These are phyloP conservation scores for Gadus macrocephalus DNA, from an alignment of 2,113 vertebrate genomes.

Conservation along the genomic window DNA sequence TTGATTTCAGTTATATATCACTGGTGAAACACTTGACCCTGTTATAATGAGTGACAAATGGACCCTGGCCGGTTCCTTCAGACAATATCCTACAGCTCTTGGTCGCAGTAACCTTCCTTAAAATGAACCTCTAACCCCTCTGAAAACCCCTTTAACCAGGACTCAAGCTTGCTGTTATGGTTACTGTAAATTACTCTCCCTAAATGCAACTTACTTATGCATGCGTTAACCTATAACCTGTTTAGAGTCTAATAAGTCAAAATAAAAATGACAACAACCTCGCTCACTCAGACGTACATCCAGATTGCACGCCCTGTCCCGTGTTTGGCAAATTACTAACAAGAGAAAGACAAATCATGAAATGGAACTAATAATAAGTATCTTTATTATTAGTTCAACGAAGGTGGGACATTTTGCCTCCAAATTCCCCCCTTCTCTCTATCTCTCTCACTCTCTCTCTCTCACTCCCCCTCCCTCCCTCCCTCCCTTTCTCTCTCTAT, in stretches of 20 bases:
- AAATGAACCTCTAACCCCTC: slow-evolving; percentile 41
- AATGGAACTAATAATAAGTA: slow-evolving; percentile 66
- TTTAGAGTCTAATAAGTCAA: slow-evolving; percentile 79
- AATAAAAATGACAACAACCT: slow-evolving; percentile 69
- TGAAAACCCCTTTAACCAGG: slow-evolving; percentile 29
- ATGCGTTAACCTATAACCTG: slow-evolving; percentile 80
- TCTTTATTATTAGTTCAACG: slow-evolving; percentile 76
- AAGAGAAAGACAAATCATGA: slow-evolving; percentile 56
- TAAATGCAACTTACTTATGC: slow-evolving; percentile 99
- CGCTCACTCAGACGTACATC: slow-evolving; percentile 86
- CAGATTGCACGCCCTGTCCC: slow-evolving; percentile 85
- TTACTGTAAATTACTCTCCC: slow-evolving; percentile 88
- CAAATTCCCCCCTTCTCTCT: slow-evolving; percentile 72
- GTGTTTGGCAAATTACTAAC: slow-evolving; percentile 71
- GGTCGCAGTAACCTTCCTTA: slow-evolving; percentile 48
- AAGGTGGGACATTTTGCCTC: slow-evolving; percentile 67
- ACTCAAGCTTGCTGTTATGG: slow-evolving; percentile 83
- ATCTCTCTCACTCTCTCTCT: slow-evolving; percentile 68
- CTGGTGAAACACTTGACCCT: slow-evolving; percentile 28
- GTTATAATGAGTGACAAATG: slow-evolving; percentile 38
- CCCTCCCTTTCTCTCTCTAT: slow-evolving; percentile 60
- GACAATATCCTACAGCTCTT: slow-evolving; percentile 63
- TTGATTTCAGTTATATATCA: slow-evolving; percentile 47
- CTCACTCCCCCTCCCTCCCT: slow-evolving; percentile 36
- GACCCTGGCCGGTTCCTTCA: slow-evolving; percentile 34